phyloP scores from a whole-genome alignment of 2,888 invertebrate species.

The Buathra laborator region DNA sequence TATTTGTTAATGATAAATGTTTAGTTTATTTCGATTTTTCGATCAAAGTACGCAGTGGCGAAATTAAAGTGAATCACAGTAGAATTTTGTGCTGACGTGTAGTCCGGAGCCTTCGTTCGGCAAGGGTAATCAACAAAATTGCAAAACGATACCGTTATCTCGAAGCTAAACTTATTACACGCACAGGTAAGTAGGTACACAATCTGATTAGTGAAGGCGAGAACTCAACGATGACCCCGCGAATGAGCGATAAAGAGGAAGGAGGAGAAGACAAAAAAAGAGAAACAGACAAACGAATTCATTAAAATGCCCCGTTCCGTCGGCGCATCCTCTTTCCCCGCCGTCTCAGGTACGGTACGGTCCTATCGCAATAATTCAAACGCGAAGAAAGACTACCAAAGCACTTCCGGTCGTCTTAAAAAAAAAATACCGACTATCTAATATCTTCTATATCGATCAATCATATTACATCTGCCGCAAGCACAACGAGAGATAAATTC shows the following conservation, averaged over 20 bases:
- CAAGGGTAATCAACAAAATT: conserved; percentile 33
- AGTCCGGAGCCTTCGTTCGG: not conserved
- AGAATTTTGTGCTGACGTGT: not conserved
- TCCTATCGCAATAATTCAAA: conserved; percentile 47
- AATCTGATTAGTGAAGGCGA: conserved; percentile 67
- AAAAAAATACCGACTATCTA: conserved; percentile 2
- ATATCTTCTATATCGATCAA: conserved; percentile 17
- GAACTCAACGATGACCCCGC: conserved; percentile 64
- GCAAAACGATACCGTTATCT: conserved; percentile 60
- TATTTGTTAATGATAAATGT: not conserved
- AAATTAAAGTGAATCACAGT: not conserved
- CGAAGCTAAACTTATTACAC: conserved; percentile 58
- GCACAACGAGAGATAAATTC: too few species aligned
- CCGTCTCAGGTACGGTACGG: not conserved
- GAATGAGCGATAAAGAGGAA: conserved; percentile 60
- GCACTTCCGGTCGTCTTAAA: conserved; percentile 36
- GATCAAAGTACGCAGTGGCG: not conserved
- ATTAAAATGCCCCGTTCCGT: conserved; percentile 66
- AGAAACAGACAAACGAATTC: conserved; percentile 57
- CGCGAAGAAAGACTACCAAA: conserved; percentile 38
- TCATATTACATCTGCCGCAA: too few species aligned
- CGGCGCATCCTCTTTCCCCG: conserved; percentile 49
- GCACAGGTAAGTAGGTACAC: conserved; percentile 54
- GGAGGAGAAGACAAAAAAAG: conserved; percentile 22
- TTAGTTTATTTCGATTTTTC: not conserved